These are phyloP conservation scores for Sisor rabdophorus DNA, from an alignment of 2,113 vertebrate species.

Conservation along the genomic window DNA sequence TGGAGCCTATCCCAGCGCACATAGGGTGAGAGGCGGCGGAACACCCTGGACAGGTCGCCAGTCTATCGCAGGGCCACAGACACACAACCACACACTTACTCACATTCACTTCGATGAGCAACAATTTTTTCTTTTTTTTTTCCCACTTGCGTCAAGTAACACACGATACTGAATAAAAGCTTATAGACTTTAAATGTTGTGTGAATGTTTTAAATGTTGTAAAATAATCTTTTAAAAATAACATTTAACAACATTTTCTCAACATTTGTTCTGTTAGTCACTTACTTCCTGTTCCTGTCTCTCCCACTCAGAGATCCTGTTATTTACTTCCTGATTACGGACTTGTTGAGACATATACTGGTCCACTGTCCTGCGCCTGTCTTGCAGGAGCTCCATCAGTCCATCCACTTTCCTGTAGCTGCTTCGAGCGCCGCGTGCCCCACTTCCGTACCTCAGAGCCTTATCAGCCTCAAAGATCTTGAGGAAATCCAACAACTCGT, in stretches of 20 bases:
- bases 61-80: too few species aligned
- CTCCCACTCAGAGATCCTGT: conserved; percentile 74
- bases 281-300: conserved; percentile 75
- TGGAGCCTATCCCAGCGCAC: too few species aligned
- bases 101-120: too few species aligned
- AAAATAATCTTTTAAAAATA: not conserved
- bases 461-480: conserved; percentile 75
- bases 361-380: conserved; percentile 78
- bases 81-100: too few species aligned
- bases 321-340: conserved; percentile 65
- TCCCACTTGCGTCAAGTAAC: too few species aligned
- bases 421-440: conserved; percentile 67
- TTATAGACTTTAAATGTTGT: too few species aligned
- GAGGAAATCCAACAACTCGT: conserved; percentile 77
- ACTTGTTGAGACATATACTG: conserved; percentile 66
- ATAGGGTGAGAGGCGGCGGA: too few species aligned
- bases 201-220: too few species aligned
- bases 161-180: too few species aligned
- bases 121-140: too few species aligned
- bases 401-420: conserved; percentile 77
- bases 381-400: conserved; percentile 84
- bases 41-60: too few species aligned
- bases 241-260: not conserved
- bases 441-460: conserved; percentile 65
- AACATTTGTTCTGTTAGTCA: not conserved